Evolutionary conservation across 2,888 invertebrate species (phyloP).

Genomic region (Nymphalis urticae): DNA sequence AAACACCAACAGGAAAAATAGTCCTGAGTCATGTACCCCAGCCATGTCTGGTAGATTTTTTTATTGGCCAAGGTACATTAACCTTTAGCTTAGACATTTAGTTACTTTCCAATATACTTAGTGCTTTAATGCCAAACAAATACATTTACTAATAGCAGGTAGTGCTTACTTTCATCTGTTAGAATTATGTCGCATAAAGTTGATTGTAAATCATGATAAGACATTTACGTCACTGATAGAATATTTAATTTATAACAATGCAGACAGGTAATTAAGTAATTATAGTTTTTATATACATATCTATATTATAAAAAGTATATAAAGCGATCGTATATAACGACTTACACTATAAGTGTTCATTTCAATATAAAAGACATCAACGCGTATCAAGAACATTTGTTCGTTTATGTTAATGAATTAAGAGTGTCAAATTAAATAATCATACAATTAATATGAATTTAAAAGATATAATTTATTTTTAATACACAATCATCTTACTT

Average conservation of each 20-base stretch:
- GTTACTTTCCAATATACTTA: slow-evolving; percentile 5
- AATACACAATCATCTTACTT: too few relatives aligned
- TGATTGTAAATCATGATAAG: neutral
- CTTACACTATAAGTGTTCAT: neutral
- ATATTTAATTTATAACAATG: neutral
- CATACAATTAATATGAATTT: slow-evolving; percentile 1
- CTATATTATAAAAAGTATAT: neutral
- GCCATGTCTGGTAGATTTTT: slow-evolving; percentile 29
- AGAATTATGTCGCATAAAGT: too few relatives aligned
- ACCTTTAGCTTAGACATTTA: slow-evolving; percentile 28
- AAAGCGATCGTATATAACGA: neutral
- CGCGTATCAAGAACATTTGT: neutral
- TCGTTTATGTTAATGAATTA: neutral
- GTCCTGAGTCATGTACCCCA: slow-evolving; percentile 28
- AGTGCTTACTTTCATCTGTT: too few relatives aligned
- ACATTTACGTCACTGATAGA: neutral
- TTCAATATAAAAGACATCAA: slow-evolving; percentile 2
- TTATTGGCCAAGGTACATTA: slow-evolving; percentile 50
- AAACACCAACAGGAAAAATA: slow-evolving; percentile 24
- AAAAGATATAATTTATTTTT: neutral
- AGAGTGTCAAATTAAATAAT: neutral
- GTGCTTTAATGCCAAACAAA: neutral
- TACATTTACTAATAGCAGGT: neutral
- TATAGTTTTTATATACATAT: neutral
- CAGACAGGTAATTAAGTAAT: neutral